Percentiles rank a stretch among this genome's conserved stretches.
Conservation (phyloP, 2,113 vertebrate species). For the Malurus cyaneus region DNA sequence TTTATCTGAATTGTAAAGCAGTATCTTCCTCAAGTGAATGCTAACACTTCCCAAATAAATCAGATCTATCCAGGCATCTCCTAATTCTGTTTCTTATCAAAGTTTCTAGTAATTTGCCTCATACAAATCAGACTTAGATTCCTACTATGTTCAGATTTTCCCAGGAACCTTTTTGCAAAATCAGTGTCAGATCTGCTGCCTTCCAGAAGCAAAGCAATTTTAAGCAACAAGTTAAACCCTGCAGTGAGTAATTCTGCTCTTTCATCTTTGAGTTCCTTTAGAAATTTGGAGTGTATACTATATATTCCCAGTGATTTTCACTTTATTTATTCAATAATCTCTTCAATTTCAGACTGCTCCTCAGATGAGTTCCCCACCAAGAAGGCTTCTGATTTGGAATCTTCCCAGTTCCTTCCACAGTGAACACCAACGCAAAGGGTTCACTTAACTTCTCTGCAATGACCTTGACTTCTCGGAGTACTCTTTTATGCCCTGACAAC, state of each 20-base stretch:
- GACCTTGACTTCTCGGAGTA: constrained; percentile 9
- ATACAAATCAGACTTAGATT: not conserved
- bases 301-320: not conserved
- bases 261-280: constrained; percentile 5
- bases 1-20: not conserved
- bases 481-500: not conserved
- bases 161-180: not conserved
- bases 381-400: constrained; percentile 12
- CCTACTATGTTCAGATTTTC: not conserved
- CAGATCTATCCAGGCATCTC: not conserved
- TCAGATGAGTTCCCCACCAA: not conserved
- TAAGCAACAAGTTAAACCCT: constrained; percentile 17
- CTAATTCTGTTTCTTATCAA: not conserved
- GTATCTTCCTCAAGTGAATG: not conserved
- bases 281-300: constrained; percentile 7
- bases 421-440: not conserved
- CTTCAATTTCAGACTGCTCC: constrained; percentile 27
- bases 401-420: not conserved
- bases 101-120: not conserved
- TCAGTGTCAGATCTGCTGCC: not conserved
- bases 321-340: constrained; percentile 40
- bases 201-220: constrained; percentile 39
- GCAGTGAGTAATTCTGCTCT: constrained; percentile 33
- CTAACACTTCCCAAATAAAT: not conserved
- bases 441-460: not conserved